These are phyloP conservation scores for Ploceus nigricollis DNA, from an alignment of 2,113 vertebrate genomes.

Conservation along the genomic window DNA sequence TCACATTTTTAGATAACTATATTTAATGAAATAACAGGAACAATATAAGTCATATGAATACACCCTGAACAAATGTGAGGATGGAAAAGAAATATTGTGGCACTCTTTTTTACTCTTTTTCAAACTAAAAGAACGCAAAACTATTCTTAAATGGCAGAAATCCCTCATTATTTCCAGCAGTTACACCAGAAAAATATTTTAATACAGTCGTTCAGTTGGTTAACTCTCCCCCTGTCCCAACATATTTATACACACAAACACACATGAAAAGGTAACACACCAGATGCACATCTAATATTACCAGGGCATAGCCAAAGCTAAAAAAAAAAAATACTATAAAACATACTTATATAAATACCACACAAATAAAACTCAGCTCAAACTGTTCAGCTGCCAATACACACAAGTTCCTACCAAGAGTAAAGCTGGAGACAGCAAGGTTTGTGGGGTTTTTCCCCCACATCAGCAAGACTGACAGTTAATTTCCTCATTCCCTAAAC, in stretches of 20 bases:
- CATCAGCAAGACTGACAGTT: background rate
- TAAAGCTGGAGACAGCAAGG: background rate
- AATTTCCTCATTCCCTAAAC: background rate
- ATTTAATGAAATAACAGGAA: background rate
- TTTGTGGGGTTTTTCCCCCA: background rate
- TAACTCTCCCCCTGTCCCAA: background rate
- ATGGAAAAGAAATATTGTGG: background rate
- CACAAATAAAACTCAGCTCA: background rate
- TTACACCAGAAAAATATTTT: background rate
- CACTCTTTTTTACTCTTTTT: background rate
- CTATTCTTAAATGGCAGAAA: background rate
- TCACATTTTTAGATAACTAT: background rate
- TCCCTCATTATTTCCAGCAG: background rate
- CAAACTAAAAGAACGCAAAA: background rate
- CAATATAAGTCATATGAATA: background rate
- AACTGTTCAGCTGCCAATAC: background rate
- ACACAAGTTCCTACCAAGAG: background rate
- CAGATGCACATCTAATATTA: background rate
- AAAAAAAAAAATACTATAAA: background rate
- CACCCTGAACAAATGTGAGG: background rate
- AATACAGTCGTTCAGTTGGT: background rate
- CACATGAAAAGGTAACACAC: background rate
- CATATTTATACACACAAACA: background rate
- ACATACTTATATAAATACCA: background rate
- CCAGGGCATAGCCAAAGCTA: background rate